Base-by-base conservation (phyloP, 1,140 invertebrate species). In the Hyphantria cunea region DNA sequence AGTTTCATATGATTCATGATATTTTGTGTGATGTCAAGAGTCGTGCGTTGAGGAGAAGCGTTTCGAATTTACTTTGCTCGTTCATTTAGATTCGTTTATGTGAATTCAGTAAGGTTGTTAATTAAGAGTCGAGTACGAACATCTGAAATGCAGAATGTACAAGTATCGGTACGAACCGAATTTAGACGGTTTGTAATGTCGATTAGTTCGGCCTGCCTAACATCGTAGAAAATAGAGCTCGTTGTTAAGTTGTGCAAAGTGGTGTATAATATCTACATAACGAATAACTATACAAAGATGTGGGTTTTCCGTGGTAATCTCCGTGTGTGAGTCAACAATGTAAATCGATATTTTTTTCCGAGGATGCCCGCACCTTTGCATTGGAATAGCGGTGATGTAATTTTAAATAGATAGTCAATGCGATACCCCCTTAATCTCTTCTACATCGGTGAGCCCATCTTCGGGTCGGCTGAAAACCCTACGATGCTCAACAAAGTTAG, bases 31-130 rank as follows among this genome's bases (percentile, higher is more conserved):
- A 86, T 90, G 88, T 90, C 68, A 85, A 88, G 88, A 89, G 86
- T 90, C 88, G 88, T 90, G 88, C 88, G 88, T 90, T 90, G 88
- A 89, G 84, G 88, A 90, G 87, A 90, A 90, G 88, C 88, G 88
- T 90, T 89, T 90, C 88, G 86, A 90, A 90, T 90, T 90, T 90
- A 90, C 88, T 83, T 88, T 81, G 81, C 73, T 82, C 81, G 76
- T 76, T 82, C 66, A 66, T 72, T 66, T 69, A 72, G 63, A 71
- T 76, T 75, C 74, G 79, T 77, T 82, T 80, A 84, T 87, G 87
- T 90, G 82, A 86, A 82, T 80, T 70, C 77, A 77, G 84, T 89
- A 86, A 72, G 84, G 81, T 86, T 82, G 80, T 80, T 70, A 73
- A 79, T 75, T 72, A 66, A 76, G 82, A 85, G 78, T 88, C 84